phyloP scores from a whole-genome alignment of 2,888 invertebrate species.

The Metopia argyrocephala region DNA sequence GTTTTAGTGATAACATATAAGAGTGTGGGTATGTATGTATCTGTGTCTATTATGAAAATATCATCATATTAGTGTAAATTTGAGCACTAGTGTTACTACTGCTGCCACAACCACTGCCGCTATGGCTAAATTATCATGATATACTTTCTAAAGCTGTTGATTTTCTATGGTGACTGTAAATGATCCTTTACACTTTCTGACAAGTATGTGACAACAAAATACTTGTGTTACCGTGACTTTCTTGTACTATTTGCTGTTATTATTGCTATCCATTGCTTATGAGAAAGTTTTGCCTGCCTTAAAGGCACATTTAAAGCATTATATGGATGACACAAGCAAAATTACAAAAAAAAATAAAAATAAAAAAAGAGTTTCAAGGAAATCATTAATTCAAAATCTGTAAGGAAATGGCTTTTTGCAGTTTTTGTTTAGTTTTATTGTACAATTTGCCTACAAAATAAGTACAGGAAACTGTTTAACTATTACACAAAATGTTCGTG shows the following conservation, averaged over 20 bases:
- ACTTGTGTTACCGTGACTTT: slow-evolving; percentile 44
- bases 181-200: slow-evolving; percentile 60
- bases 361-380: slow-evolving; percentile 31
- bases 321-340: slow-evolving; percentile 1
- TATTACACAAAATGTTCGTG: slow-evolving; percentile 1
- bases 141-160: slow-evolving; percentile 44
- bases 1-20: not conserved
- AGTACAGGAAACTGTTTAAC: slow-evolving; percentile 20
- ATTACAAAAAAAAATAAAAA: too few species aligned
- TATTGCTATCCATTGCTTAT: slow-evolving; percentile 9
- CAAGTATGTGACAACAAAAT: slow-evolving; percentile 62
- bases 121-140: slow-evolving; percentile 30
- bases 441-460: not conserved
- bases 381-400: slow-evolving; percentile 47
- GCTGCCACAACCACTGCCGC: not conserved
- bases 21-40: slow-evolving; percentile 7
- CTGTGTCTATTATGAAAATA: slow-evolving; percentile 52
- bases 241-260: slow-evolving; percentile 4
- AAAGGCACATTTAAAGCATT: slow-evolving; percentile 22
- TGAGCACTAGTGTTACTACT: slow-evolving; percentile 22
- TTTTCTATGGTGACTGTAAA: slow-evolving; percentile 59
- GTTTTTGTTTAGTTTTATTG: not conserved
- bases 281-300: slow-evolving; percentile 41
- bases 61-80: not conserved
- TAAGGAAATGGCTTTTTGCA: slow-evolving; percentile 9